Evolutionary conservation across 2,113 vertebrate genomes (phyloP).

Genomic region (Muscicapa adusta): DNA sequence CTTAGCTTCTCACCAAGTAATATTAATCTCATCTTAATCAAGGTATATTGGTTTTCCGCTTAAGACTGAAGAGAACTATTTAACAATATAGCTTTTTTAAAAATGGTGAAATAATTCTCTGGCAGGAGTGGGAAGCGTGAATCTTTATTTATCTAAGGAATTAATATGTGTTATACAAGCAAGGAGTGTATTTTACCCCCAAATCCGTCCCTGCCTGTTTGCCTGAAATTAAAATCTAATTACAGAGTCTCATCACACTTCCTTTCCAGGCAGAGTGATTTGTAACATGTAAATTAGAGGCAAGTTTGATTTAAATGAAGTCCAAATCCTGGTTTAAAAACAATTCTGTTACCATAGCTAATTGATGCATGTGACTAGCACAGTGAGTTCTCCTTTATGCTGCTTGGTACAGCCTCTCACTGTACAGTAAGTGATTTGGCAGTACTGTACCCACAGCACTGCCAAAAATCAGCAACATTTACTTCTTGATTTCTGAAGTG

Average conservation of each 20-base stretch:
- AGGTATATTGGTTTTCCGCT: slow-evolving; percentile 53
- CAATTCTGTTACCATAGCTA: slow-evolving; percentile 60
- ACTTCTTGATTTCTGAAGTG: slow-evolving; percentile 14
- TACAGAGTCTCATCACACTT: slow-evolving; percentile 26
- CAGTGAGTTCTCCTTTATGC: slow-evolving; percentile 38
- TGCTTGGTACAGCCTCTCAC: slow-evolving; percentile 6
- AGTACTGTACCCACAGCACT: not conserved
- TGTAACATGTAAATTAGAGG: slow-evolving; percentile 46
- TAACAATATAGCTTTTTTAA: slow-evolving; percentile 13
- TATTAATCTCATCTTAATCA: slow-evolving; percentile 49
- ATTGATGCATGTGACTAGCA: slow-evolving; percentile 54
- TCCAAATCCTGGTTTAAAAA: slow-evolving; percentile 54
- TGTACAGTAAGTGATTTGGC: slow-evolving; percentile 41
- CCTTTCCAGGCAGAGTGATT: slow-evolving; percentile 25
- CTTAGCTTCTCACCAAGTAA: slow-evolving; percentile 60
- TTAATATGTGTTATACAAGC: slow-evolving; percentile 34
- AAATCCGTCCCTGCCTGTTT: not conserved
- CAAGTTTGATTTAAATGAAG: slow-evolving; percentile 58
- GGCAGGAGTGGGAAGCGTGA: not conserved
- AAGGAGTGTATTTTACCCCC: not conserved
- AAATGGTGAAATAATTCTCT: slow-evolving; percentile 5
- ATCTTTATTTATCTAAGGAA: slow-evolving; percentile 26
- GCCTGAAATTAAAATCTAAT: slow-evolving; percentile 54
- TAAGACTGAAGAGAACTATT: slow-evolving; percentile 47
- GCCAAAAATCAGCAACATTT: slow-evolving; percentile 57